phyloP scores from a whole-genome alignment of 2,113 vertebrate genomes.

The Nycticorax nycticorax region DNA sequence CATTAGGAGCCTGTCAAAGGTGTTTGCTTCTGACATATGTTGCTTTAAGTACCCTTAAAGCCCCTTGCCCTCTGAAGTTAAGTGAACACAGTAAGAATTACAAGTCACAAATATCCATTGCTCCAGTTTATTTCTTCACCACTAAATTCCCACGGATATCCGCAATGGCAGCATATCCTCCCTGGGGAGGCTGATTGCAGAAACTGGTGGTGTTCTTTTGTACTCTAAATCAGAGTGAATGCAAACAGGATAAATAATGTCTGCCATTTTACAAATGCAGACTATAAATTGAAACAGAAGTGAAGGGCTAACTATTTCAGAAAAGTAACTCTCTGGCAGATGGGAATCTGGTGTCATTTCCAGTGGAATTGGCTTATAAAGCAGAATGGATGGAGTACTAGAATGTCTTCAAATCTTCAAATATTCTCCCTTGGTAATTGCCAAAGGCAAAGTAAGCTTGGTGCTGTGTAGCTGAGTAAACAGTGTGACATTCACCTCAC shows the following conservation, averaged over 20 bases:
- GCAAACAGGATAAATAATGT: neutral
- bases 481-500: neutral
- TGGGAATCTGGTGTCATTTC: neutral
- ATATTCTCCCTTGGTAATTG: neutral
- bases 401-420: neutral
- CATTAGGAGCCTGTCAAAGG: neutral
- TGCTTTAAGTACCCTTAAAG: neutral
- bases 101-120: neutral
- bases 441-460: neutral
- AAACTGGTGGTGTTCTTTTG: neutral
- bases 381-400: neutral
- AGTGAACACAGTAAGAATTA: neutral
- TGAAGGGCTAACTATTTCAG: neutral
- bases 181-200: neutral
- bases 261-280: neutral
- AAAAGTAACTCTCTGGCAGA: neutral
- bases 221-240: neutral
- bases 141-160: neutral
- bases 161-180: neutral
- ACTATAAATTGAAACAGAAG: neutral
- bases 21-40: neutral
- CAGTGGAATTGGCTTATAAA: neutral
- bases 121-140: neutral
- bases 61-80: neutral
- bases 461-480: neutral